Conservation (phyloP, 2,888 invertebrate genomes). For the Idaea dimidiata region DNA sequence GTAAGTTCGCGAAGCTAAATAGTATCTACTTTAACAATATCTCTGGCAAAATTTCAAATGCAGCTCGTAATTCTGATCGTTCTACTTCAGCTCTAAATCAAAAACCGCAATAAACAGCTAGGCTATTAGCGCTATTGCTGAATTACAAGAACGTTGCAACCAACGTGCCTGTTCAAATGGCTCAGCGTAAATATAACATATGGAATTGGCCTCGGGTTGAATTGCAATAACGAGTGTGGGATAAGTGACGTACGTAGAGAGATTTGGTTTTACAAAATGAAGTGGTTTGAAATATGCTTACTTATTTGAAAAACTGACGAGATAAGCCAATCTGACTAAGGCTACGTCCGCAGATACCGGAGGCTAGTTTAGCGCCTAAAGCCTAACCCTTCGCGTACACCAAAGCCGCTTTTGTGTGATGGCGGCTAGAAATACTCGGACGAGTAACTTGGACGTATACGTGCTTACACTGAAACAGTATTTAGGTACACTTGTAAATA, state of each 20-base stretch:
- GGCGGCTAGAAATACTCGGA: no score
- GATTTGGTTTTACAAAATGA: neutral
- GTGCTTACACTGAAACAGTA: no score
- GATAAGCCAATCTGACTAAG: no score
- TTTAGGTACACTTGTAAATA: no score
- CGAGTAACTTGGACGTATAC: no score
- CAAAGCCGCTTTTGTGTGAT: no score
- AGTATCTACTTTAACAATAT: neutral
- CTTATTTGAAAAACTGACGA: no score
- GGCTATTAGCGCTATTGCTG: constrained; percentile 35
- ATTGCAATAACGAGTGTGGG: constrained; percentile 45
- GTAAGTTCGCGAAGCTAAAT: neutral
- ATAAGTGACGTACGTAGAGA: constrained; percentile 28
- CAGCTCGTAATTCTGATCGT: neutral
- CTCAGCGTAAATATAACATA: constrained; percentile 74
- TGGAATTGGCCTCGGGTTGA: constrained; percentile 65
- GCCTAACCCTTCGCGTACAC: no score
- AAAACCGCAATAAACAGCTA: constrained; percentile 13
- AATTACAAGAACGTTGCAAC: constrained; percentile 16
- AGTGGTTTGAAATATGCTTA: neutral
- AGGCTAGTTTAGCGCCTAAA: no score
- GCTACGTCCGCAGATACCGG: no score
- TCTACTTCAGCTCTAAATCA: neutral
- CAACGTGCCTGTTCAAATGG: constrained; percentile 54
- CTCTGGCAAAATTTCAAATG: neutral